A percentile compares a stretch with the other conserved stretches of the same genome.
These are phyloP conservation scores for Palythoa heliodiscus DNA, from an alignment of 92 coral and sea anemone species.

Conservation along the genomic window DNA sequence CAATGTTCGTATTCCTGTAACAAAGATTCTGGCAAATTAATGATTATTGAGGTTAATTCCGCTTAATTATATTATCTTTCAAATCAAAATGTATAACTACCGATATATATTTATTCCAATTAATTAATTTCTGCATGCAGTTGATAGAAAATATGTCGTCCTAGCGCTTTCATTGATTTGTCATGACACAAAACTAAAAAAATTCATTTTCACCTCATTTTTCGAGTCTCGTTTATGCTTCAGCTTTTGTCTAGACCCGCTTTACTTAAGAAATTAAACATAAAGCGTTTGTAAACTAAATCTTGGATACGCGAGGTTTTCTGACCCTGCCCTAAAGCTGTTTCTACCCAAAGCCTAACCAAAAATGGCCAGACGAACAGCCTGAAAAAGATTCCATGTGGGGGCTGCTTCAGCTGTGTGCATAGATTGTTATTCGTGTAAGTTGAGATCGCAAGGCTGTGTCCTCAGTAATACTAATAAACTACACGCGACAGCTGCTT, in stretches of 20 bases:
- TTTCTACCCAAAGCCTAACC: constrained; percentile 5
- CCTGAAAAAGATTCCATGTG: not conserved
- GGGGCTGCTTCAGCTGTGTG: constrained; percentile 34
- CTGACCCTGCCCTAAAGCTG: constrained; percentile 19
- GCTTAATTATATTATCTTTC: not conserved
- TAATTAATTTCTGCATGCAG: not conserved
- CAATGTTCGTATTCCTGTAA: not conserved
- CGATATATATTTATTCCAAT: not conserved
- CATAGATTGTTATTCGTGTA: not conserved
- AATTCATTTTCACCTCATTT: not conserved
- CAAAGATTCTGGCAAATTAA: not conserved
- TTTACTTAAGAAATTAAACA: not conserved
- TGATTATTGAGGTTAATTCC: not conserved
- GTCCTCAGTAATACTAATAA: not conserved
- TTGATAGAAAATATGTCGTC: not conserved
- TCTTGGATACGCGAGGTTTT: not conserved
- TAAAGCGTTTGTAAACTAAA: not conserved
- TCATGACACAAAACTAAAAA: not conserved
- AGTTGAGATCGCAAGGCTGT: constrained; percentile 7
- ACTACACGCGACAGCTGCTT: constrained; percentile 24
- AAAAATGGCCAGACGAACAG: constrained; percentile 29
- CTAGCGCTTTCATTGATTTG: not conserved
- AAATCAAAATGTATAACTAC: not conserved
- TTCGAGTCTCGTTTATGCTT: constrained; percentile 14
- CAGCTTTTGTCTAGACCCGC: constrained; percentile 21